Evolutionary conservation across 37 sponge, comb jelly and placozoan species (phyloP), one percentile per base, ranked within the genome.

Genomic region (Agelas oroides): DNA sequence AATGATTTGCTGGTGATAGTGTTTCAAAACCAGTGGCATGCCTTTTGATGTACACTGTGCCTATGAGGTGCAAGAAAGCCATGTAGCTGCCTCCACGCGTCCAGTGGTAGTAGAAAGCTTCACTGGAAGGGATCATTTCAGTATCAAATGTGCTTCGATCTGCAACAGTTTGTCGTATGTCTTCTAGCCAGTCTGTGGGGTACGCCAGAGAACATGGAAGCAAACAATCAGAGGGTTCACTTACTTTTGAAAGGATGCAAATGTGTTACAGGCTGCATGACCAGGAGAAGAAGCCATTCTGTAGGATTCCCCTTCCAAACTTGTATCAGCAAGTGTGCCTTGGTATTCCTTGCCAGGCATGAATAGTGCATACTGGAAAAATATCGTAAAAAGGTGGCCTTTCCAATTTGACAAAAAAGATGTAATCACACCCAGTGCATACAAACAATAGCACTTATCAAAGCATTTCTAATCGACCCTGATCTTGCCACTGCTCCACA

Each of bases 391-490:
- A 83, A 73, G 32, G 46, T 62, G 28, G 35, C 52, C 72, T 73
- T 83, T 5, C 84, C 84, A 30, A 83, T 23, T 21, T 64, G 63
- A 14, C 17, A 3, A 69, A 81, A 81, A 71, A 81, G 35, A 53
- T 33, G 30, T 73, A 83, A n/a, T 83, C 84, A 73, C 84, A 73
- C 11, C 84, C 84, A 32, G 65, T 83, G 24, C 65, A 57, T 2
- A 81, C 39, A 34, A 54, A 81, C n/a, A 73, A 16, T 33, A n/a
- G n/a, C n/a, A n/a, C n/a, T n/a, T n/a, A n/a, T n/a, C n/a, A n/a
- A n/a, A n/a, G n/a, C n/a, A n/a, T n/a, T n/a, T n/a, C n/a, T n/a
- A n/a, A n/a, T n/a, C n/a, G n/a, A n/a, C n/a, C n/a, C n/a, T n/a
- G n/a, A n/a, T n/a, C n/a, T n/a, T n/a, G n/a, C n/a, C n/a, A n/a